Evolutionary conservation across 2,888 invertebrate genomes (phyloP).

Genomic region (Rhagophthalmus giganteus): DNA sequence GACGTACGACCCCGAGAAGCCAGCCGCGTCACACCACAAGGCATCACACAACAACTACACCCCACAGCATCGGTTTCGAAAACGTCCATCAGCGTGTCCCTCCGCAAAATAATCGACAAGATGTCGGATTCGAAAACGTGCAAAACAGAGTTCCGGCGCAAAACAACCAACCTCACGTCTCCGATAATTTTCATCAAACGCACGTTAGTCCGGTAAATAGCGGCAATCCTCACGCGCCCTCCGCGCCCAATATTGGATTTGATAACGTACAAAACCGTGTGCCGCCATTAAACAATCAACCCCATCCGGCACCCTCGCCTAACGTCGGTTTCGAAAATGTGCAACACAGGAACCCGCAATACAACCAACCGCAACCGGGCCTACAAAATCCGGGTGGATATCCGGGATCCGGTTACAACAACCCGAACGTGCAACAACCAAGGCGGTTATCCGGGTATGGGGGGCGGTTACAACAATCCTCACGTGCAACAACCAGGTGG

Average conservation of each 20-base stretch:
- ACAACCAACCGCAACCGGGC: too few species aligned
- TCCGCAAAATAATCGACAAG: background rate
- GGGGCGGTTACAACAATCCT: conserved; percentile 4
- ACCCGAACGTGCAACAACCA: too few species aligned
- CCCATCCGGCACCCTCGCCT: too few species aligned
- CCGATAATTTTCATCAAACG: too few species aligned
- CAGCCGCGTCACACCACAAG: background rate
- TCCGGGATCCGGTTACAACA: too few species aligned
- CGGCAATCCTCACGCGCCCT: background rate
- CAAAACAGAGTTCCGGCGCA: conserved; percentile 5
- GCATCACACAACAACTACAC: background rate
- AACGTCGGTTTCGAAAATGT: conserved; percentile 16
- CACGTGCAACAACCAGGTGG: too few species aligned
- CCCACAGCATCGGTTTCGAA: conserved; percentile 17
- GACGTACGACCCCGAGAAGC: conserved; percentile 8
- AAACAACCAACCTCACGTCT: conserved; percentile 1
- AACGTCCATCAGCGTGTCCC: conserved; percentile 11
- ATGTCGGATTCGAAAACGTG: conserved; percentile 8
- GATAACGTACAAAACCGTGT: background rate
- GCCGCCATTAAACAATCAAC: background rate
- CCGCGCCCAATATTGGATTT: too few species aligned
- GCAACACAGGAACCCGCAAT: background rate
- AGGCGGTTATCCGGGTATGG: too few species aligned
- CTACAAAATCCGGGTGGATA: too few species aligned
- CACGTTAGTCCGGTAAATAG: background rate